Conservation (phyloP, 2,888 invertebrate species). For the Phlogophora meticulosa region DNA sequence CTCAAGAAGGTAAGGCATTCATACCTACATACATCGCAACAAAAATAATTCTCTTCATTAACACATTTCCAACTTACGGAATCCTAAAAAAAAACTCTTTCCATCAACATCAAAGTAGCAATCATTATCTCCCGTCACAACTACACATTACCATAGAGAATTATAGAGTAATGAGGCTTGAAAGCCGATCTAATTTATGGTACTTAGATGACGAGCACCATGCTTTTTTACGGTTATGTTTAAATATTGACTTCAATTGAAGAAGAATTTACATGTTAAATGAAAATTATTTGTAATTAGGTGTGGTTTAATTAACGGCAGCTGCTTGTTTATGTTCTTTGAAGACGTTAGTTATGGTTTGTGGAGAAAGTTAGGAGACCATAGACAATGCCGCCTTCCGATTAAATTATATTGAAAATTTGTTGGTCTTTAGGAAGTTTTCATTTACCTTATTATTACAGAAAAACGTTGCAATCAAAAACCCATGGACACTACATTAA, state of each 20-base stretch:
- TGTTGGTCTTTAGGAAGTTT: background rate
- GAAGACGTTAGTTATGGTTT: constrained; percentile 50
- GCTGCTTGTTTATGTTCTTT: constrained; percentile 49
- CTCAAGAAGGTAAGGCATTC: constrained; percentile 7
- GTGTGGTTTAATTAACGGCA: constrained; percentile 55
- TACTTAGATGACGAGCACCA: constrained; percentile 69
- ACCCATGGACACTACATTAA: too few relatives aligned
- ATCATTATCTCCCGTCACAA: constrained; percentile 67
- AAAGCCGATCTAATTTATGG: constrained; percentile 74
- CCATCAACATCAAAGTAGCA: constrained; percentile 55
- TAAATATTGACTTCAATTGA: constrained; percentile 55
- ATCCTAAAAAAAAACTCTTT: constrained; percentile 54
- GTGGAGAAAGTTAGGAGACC: constrained; percentile 34
- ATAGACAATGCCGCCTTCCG: constrained; percentile 43
- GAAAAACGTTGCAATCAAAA: background rate
- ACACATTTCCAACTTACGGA: constrained; percentile 45
- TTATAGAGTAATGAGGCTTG: constrained; percentile 76
- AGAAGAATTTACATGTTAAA: constrained; percentile 57
- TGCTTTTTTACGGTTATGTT: constrained; percentile 57
- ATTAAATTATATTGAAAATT: background rate
- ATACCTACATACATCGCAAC: constrained; percentile 5
- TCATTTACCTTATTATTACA: background rate
- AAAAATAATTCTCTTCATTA: constrained; percentile 42
- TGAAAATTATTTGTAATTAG: constrained; percentile 59
- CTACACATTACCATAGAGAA: constrained; percentile 78